Percentiles rank a stretch among this genome's conserved stretches.
Conservation (phyloP, 2,797 vertebrate genomes). For the Potorous gilbertii region DNA sequence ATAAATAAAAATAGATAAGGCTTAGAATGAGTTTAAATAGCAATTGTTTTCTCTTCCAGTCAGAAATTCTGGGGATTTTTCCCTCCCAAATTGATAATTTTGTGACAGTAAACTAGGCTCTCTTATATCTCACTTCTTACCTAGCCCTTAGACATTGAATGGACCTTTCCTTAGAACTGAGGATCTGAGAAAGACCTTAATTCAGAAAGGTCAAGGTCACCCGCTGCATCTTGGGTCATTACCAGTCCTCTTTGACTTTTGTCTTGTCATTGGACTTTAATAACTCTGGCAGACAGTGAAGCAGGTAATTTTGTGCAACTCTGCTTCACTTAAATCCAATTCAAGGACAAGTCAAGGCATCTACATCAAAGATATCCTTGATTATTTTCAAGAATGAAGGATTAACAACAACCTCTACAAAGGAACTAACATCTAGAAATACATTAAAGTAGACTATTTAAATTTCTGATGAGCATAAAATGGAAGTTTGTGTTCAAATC, state of each 20-base stretch:
- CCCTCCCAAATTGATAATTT: not conserved
- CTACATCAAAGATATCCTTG: not conserved
- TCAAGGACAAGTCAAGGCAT: not conserved
- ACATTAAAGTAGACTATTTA: not conserved
- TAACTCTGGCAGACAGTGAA: not conserved
- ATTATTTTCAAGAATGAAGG: not conserved
- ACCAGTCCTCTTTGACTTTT: not conserved
- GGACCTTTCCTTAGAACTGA: not conserved
- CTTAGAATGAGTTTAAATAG: not conserved
- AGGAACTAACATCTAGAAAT: not conserved
- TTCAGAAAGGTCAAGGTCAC: not conserved
- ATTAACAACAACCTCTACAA: not conserved
- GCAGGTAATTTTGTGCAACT: not conserved
- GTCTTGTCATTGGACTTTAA: not conserved
- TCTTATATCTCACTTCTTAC: not conserved
- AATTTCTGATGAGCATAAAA: not conserved
- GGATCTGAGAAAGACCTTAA: not conserved
- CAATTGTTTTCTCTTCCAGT: not conserved
- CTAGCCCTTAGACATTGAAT: not conserved
- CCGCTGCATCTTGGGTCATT: not conserved
- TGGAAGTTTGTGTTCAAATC: not conserved
- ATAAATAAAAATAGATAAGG: not conserved
- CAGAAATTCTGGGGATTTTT: not conserved
- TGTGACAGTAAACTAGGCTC: not conserved
- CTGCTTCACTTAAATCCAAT: not conserved